Evolutionary conservation across 2,888 invertebrate genomes (phyloP), one percentile per base, ranked within the genome.

Genomic region (Trilocha varians): DNA sequence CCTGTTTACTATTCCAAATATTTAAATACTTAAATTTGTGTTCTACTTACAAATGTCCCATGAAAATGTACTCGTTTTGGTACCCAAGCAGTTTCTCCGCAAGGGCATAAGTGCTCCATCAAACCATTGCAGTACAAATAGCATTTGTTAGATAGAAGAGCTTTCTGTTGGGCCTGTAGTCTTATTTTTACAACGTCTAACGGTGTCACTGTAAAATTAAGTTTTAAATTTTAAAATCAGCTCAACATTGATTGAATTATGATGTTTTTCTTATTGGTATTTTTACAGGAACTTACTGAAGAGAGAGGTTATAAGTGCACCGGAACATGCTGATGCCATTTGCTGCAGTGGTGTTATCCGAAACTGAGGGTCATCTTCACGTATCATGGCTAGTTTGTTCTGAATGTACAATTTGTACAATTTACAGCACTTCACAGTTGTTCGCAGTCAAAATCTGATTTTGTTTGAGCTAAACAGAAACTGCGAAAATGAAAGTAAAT

Each of bases 111-210:
- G 70, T 99, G 98, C 77, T 99, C 99, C 98, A 99, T 99, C 9
- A 99, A 85, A 0, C 99, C 99, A 88, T 99, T 99, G 70, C 97
- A 97, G 75, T 97, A 99, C 5, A 99, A 82, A 70, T 96, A 99
- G 76, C 98, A 98, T 76, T 93, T 94, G 53, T 95, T 93, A 6
- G 92, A 91, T 4, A 91, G 78, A 55, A 93, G 70, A 1, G 92
- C 91, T 59, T 95, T 96, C 63, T 95, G 94, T 74, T 99, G 99
- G 2, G 96, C 92, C 84, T 99, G 99, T 34, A 99, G 87, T 38
- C 99, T 90, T 48, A 98, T 97, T 88, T 99, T 99, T 1, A 99
- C 95, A n/a, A 99, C 99, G 87, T 99, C 99, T 53, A 99, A 83
- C 0, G 99, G 99, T 1, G 99, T 99, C 85, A 99, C 98, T 97